Percentiles rank a stretch among this genome's conserved stretches.
Conservation (phyloP, 2,797 vertebrate species). For the Melanogrammus aeglefinus region DNA sequence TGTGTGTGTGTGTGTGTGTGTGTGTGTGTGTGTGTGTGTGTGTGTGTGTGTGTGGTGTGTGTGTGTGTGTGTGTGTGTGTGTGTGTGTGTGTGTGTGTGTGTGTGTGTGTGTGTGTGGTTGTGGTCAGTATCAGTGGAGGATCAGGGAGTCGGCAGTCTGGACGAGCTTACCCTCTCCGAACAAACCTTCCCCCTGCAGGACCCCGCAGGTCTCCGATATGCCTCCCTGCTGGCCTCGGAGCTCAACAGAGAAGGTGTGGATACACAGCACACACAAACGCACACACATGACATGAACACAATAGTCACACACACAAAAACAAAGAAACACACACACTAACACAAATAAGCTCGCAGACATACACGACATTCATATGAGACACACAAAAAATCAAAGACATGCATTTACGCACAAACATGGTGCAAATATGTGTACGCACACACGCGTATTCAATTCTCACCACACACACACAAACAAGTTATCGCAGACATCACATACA, state of each 20-base stretch:
- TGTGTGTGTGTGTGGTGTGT: slow-evolving; percentile 1
- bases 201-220: slow-evolving; percentile 59
- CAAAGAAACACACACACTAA: neutral
- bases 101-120: slow-evolving; percentile 20
- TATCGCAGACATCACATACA: neutral
- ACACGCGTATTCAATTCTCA: too few species aligned
- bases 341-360: neutral
- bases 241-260: slow-evolving; percentile 67
- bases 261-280: neutral
- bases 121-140: slow-evolving; percentile 63
- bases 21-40: slow-evolving; percentile 9
- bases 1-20: neutral
- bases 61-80: neutral
- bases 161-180: slow-evolving; percentile 68
- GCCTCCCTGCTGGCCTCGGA: slow-evolving; percentile 63
- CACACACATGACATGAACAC: neutral
- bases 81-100: neutral
- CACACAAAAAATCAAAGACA: neutral
- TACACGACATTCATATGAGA: neutral
- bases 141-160: slow-evolving; percentile 48
- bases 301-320: neutral
- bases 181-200: slow-evolving; percentile 62
- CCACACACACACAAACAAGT: neutral
- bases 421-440: neutral
- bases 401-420: neutral